Evolutionary conservation across 2,888 invertebrate genomes (phyloP).

Genomic region (Sinotaia quadrata): DNA sequence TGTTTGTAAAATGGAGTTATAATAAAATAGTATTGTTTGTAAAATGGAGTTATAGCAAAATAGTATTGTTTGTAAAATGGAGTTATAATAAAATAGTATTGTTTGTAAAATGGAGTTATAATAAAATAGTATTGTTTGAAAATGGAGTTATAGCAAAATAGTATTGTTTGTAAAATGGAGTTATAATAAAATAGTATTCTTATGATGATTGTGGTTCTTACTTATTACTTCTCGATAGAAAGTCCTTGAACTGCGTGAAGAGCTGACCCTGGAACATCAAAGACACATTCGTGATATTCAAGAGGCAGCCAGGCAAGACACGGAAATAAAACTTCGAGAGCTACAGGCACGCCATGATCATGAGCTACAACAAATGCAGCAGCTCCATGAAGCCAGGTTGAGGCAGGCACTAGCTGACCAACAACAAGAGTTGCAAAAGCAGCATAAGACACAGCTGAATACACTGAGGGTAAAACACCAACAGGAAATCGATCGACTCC

Average conservation of each 20-base stretch:
- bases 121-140: no score
- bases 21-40: no score
- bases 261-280: slow-evolving; percentile 51
- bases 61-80: no score
- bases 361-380: slow-evolving; percentile 49
- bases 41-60: no score
- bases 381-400: slow-evolving; percentile 46
- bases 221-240: slow-evolving; percentile 41
- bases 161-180: no score
- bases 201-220: no score
- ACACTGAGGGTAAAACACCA: slow-evolving; percentile 50
- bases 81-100: no score
- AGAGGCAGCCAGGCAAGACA: slow-evolving; percentile 43
- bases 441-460: slow-evolving; percentile 55
- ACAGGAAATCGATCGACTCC: slow-evolving; percentile 51
- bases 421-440: slow-evolving; percentile 48
- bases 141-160: no score
- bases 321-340: slow-evolving; percentile 50
- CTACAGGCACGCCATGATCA: slow-evolving; percentile 55
- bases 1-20: no score
- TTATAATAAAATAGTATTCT: no score
- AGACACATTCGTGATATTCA: slow-evolving; percentile 50
- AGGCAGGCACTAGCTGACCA: slow-evolving; percentile 50
- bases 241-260: slow-evolving; percentile 52
- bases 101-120: no score